Base-by-base conservation (phyloP, 1,140 invertebrate genomes). In the Trachymyrmex cornetzi region DNA sequence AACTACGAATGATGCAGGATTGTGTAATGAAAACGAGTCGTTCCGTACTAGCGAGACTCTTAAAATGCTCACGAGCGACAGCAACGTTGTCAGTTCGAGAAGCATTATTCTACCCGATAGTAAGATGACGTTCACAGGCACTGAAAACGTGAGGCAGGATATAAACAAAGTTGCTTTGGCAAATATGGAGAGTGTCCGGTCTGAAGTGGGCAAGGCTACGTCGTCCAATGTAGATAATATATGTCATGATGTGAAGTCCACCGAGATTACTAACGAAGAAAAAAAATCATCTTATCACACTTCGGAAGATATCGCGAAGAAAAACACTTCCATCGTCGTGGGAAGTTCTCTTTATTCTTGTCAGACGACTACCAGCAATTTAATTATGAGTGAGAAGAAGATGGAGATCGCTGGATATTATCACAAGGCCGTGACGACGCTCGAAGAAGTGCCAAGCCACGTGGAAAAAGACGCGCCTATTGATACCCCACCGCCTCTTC, bases 401-500 rank as follows among this genome's bases (percentile, higher is more conserved):
- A 91, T 94, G 50, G 93, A 93, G 24, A 92, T 94, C 12, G 86
- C 92, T 4, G 91, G 86, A 3, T 94, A 92, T 82, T 91, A 93
- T 80, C 87, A 90, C 38, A 92, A 93, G 84, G 90, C 91, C 77
- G 57, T 74, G 38, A 30, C 50, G 55, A 57, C 86, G n/a, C 74
- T 57, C 1, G 80, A 79, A n/a, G 59, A 85, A n/a, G 85, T 82
- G 24, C 11, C 55, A 9, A 88, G 88, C 55, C 69, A 66, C 1
- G 12, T 24, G 24, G 86, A 91, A 69, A 90, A 91, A 59, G 87
- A 71, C 22, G 16, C 44, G 2, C 14, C 81, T 74, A 71, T 88
- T 61, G 91, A 92, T 57, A 87, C 88, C 4, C 95, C 95, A 12
- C 95, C 95, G 16, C 95, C 95, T 9, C 67, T 95, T 38, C 95